Evolutionary conservation across 2,797 vertebrate species (phyloP).

Genomic region (Halcyon chelicuti): DNA sequence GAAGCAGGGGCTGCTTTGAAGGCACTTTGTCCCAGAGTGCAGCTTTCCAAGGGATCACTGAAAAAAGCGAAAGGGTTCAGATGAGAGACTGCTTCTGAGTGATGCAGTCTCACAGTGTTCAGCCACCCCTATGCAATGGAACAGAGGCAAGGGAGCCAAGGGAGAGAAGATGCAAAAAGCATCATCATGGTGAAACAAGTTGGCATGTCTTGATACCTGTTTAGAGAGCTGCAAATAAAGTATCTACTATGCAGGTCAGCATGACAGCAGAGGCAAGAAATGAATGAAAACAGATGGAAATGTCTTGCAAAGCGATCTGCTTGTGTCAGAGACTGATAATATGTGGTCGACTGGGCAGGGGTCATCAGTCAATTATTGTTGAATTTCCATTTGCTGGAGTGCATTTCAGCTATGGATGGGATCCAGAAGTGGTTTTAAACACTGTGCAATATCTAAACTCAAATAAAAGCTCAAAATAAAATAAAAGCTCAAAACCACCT

Average conservation of each 20-base stretch:
- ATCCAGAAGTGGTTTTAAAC: background rate
- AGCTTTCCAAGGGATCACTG: background rate
- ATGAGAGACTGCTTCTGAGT: background rate
- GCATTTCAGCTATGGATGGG: background rate
- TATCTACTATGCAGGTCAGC: background rate
- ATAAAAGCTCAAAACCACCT: background rate
- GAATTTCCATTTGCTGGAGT: background rate
- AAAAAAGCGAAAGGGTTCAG: background rate
- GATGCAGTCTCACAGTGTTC: background rate
- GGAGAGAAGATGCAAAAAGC: background rate
- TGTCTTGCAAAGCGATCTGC: background rate
- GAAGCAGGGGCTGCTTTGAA: background rate
- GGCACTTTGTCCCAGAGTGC: background rate
- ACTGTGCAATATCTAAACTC: background rate
- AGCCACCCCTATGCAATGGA: background rate
- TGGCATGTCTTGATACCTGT: accelerated
- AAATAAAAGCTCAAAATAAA: background rate
- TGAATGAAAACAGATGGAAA: background rate
- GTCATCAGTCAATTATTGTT: background rate
- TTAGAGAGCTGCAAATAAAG: background rate
- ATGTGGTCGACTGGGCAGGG: background rate
- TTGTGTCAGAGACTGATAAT: background rate
- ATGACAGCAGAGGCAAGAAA: background rate
- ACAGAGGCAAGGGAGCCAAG: background rate
- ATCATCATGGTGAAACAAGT: no score